Percentiles rank a stretch among this genome's conserved stretches.
These are phyloP conservation scores for Amorpha juglandis DNA, from an alignment of 2,888 invertebrate genomes.

Conservation along the genomic window DNA sequence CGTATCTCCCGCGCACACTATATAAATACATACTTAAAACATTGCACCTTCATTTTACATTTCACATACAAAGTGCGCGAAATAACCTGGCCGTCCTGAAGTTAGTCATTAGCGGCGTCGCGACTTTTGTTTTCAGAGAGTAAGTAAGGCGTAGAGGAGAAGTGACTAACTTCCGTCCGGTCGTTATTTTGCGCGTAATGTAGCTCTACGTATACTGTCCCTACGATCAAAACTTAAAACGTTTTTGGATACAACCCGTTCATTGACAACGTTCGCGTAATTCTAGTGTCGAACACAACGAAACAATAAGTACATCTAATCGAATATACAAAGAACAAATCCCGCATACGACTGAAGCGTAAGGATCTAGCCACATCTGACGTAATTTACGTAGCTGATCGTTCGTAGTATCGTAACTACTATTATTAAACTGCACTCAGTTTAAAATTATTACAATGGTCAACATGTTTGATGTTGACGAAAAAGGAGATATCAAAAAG, in stretches of 20 bases:
- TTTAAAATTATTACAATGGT: too few species aligned
- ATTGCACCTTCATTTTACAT: slow-evolving; percentile 79
- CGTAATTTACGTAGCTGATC: neutral
- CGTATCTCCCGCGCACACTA: slow-evolving; percentile 43
- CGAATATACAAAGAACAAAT: slow-evolving; percentile 36
- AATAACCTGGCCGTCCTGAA: too few species aligned
- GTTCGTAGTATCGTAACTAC: neutral
- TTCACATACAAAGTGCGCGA: slow-evolving; percentile 39
- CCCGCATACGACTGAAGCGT: neutral
- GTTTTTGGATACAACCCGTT: slow-evolving; percentile 51
- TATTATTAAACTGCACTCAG: too few species aligned
- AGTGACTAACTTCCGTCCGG: too few species aligned
- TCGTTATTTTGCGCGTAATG: too few species aligned
- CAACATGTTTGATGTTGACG: too few species aligned
- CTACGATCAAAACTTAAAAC: slow-evolving; percentile 49
- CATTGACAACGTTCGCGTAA: slow-evolving; percentile 53
- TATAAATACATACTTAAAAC: slow-evolving; percentile 72
- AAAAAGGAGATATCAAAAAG: too few species aligned
- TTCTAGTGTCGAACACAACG: slow-evolving; percentile 47
- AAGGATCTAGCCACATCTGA: neutral
- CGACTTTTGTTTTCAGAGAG: too few species aligned
- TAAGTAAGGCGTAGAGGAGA: too few species aligned
- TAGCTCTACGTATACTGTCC: slow-evolving; percentile 43
- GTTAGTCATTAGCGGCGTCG: too few species aligned
- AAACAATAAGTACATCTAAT: slow-evolving; percentile 56